Conservation (phyloP, 2,113 vertebrate genomes). For the Entelurus aequoreus region DNA sequence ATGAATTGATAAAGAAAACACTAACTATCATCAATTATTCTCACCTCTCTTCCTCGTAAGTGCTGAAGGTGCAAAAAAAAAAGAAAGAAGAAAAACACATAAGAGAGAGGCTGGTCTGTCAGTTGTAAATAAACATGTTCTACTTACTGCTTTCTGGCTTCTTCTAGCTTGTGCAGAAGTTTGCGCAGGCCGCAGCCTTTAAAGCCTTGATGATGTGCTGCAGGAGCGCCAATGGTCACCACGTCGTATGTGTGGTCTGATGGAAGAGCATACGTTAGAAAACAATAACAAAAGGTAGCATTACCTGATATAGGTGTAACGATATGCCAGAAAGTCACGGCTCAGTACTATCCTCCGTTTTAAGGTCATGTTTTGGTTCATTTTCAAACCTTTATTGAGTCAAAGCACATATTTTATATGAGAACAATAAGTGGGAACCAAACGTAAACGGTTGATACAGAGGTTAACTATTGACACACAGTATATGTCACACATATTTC, state of each 20-base stretch:
- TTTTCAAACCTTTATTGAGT: no score
- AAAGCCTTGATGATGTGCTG: constrained; percentile 95
- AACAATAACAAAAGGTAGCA: background rate
- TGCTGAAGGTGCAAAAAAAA: constrained; percentile 71
- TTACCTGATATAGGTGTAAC: no score
- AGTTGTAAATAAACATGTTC: background rate
- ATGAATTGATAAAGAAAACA: background rate
- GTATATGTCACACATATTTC: no score
- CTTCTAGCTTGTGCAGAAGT: constrained; percentile 92
- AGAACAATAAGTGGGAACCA: no score
- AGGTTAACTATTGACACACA: no score
- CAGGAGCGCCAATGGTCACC: constrained; percentile 93
- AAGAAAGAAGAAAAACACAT: background rate
- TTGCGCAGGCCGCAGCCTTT: constrained; percentile 91
- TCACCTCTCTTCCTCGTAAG: constrained; percentile 94
- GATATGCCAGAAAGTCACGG: no score
- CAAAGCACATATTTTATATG: no score
- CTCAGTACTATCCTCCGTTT: no score
- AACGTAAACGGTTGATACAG: no score
- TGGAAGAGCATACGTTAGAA: background rate
- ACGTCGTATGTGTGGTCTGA: constrained; percentile 94
- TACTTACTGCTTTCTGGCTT: constrained; percentile 94
- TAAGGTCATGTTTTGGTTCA: no score
- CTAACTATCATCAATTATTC: constrained; percentile 44
- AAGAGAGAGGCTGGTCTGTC: background rate